Percentiles rank a stretch among this genome's conserved stretches.
Evolutionary conservation across 2,113 vertebrate species (phyloP).

Genomic region (Channa maculata): DNA sequence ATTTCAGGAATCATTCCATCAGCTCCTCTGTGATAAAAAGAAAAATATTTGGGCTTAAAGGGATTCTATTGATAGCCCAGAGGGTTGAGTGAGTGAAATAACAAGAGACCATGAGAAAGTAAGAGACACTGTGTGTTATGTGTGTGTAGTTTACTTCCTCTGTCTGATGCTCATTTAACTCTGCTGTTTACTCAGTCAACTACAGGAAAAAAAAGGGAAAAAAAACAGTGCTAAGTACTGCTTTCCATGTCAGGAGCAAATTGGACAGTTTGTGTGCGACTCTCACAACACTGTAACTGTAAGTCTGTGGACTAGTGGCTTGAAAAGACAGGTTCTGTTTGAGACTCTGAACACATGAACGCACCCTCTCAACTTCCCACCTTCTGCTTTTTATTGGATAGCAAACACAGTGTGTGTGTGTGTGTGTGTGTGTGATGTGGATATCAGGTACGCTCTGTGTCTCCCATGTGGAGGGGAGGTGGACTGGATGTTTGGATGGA

Average conservation of each 20-base stretch:
- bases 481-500: slow-evolving; percentile 52
- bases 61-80: slow-evolving; percentile 20
- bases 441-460: slow-evolving; percentile 26
- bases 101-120: slow-evolving; percentile 5
- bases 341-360: not conserved
- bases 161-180: slow-evolving; percentile 5
- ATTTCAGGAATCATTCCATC: slow-evolving; percentile 39
- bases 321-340: not conserved
- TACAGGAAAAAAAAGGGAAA: not conserved
- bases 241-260: slow-evolving; percentile 40
- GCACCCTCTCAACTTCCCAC: not conserved
- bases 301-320: not conserved
- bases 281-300: slow-evolving; percentile 10
- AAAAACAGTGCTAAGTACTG: slow-evolving; percentile 36
- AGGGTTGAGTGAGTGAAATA: not conserved
- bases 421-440: slow-evolving; percentile 23
- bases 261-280: slow-evolving; percentile 33
- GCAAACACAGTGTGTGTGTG: slow-evolving; percentile 7
- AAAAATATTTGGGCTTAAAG: not conserved
- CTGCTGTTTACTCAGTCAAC: slow-evolving; percentile 40
- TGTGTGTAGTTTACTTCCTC: slow-evolving; percentile 13
- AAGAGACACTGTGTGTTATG: slow-evolving; percentile 24
- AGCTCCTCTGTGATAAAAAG: slow-evolving; percentile 35
- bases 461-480: slow-evolving; percentile 27
- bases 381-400: not conserved